Base-by-base conservation (phyloP, 2,113 vertebrate genomes). In the Gila orcuttii region DNA sequence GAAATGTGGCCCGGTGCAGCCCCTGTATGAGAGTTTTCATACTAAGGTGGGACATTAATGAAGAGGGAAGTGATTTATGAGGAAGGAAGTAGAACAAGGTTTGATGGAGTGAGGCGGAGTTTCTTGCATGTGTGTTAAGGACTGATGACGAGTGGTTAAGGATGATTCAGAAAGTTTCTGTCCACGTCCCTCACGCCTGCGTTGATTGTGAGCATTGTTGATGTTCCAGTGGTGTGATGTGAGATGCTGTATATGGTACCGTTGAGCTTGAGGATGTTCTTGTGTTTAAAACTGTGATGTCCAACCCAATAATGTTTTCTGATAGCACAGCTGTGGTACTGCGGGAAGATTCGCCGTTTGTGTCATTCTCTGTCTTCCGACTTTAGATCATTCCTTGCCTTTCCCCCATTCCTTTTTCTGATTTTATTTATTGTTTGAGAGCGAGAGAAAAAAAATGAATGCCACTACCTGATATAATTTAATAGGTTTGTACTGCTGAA, bases 351-450 rank as follows among this genome's bases (percentile, higher is more conserved):
- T 66, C 25, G 69, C 73, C 73, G 80, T 50, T 55, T 66, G 47
- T 79, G 75, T 76, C 59, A 74, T 50, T 47, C 57, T 86, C 76
- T 79, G 85, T 89, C 74, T 87, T 89, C 86, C 82, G 82, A 42
- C 82, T 64, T 66, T 64, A 15, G 15, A 79, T 42, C 42, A 28
- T 71, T 75, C n/a, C 3, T 23, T 52, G 77, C 17, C 74, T 74
- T 45, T 66, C 45, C 36, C 12, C 52, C 23, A 25, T 62, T 75
- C 13, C 3, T 8, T 59, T 71, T 52, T 59, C 21, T 75, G 78
- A 9, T 25, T 79, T 75, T 55, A 76, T 76, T 77, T 77, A 33
- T 33, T 55, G 7, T 33, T 77, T 77, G 25, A 4, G n/a, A 25
- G 21, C 45, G 31, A 76, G 21, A 75, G n/a, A 77, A 60, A 69